Conservation (phyloP, 2,113 vertebrate genomes). For the Anarrhichthys ocellatus region DNA sequence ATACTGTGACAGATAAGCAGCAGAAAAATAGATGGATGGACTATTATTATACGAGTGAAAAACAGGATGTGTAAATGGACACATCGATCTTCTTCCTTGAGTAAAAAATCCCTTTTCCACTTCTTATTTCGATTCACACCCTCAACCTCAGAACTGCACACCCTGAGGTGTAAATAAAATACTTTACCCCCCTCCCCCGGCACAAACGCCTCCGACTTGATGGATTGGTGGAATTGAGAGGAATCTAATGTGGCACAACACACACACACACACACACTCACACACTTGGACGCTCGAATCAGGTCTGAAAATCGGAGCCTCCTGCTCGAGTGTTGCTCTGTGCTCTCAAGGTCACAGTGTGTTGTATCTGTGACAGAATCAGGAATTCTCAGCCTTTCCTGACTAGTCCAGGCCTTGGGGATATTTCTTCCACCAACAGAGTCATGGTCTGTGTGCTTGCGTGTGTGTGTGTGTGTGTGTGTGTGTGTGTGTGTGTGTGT, state of each 20-base stretch:
- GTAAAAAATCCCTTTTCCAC: not conserved
- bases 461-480: conserved; percentile 1
- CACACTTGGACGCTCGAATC: conserved; percentile 12
- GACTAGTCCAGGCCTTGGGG: conserved; percentile 20
- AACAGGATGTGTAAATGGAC: conserved; percentile 1
- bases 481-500: conserved; percentile 1
- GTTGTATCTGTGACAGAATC: conserved; percentile 58
- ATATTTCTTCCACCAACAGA: conserved; percentile 9
- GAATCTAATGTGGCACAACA: conserved; percentile 24
- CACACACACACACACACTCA: conserved; percentile 14
- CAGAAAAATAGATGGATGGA: not conserved
- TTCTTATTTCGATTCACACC: not conserved
- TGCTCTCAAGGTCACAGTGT: conserved; percentile 58
- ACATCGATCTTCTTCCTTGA: not conserved
- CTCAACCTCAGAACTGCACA: not conserved
- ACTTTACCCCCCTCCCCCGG: conserved; percentile 8
- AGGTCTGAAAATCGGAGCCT: conserved; percentile 39
- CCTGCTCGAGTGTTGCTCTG: conserved; percentile 9
- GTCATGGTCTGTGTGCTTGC: conserved; percentile 21
- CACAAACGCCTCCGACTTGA: conserved; percentile 38
- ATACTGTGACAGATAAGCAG: not conserved
- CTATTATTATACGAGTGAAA: not conserved
- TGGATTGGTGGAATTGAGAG: conserved; percentile 47
- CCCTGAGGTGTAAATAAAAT: conserved; percentile 46
- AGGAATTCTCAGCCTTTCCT: conserved; percentile 36